Evolutionary conservation across 2,113 vertebrate genomes (phyloP), one percentile per base, ranked within the genome.

Genomic region (Oreochromis niloticus): DNA sequence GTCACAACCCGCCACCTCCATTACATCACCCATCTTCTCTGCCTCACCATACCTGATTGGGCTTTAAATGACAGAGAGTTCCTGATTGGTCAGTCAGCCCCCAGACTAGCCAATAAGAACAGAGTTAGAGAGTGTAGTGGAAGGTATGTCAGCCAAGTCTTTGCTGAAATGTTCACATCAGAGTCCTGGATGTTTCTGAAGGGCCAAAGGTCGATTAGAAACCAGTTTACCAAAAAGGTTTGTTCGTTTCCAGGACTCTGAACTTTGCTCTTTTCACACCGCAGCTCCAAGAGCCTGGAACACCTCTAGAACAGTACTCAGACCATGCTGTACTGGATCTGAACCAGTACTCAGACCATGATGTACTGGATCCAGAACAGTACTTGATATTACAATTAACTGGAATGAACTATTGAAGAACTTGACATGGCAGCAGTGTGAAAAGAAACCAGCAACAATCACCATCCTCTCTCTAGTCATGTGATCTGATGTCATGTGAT

Each of bases 41-140:
- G 80, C 63, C 87, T 94, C 87, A 16, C 82, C 81, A 87, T 90
- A 94, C 93, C 92, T 93, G 93, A 93, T 93, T 86, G 90, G 88
- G 89, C 91, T 93, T 84, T 92, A 90, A 93, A 86, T 82, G 80
- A 87, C 66, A 94, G 94, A 86, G n/a, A 90, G 92, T 66, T 90
- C 94, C 84, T 92, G 91, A 90, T 95, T 95, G 92, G 94, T 94
- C 93, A 94, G 91, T 93, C 89, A 96, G 94, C 87, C 85, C 63
- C 84, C 80, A 94, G 94, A 94, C 91, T 87, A 96, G 96, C 93
- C 88, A 93, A 94, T 95, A 86, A 95, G 95, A 94, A 52, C 88
- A 92, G 86, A 92, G 90, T 3, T 88, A 95, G 94, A 89, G 86
- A 95, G 88, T 3, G 85, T 91, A 93, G 91, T 41, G 48, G 82